Conservation (phyloP, 1,140 invertebrate species). For the Augochlora pura region DNA sequence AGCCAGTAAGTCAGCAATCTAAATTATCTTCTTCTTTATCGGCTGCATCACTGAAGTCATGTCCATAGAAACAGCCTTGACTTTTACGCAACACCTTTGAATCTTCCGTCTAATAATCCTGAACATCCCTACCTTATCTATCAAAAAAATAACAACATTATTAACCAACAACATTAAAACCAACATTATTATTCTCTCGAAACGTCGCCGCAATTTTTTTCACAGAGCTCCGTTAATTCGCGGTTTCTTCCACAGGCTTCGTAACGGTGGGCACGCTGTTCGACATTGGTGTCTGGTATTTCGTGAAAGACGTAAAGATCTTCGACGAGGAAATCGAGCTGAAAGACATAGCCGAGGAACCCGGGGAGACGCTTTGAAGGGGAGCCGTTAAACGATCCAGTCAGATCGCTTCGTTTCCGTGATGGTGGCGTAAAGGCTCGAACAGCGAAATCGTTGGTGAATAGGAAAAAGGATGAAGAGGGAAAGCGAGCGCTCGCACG, state of each 20-base stretch:
- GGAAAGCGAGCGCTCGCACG: slow-evolving; percentile 44
- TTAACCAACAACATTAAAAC: too few species aligned
- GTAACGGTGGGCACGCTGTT: slow-evolving; percentile 84
- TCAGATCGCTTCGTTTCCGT: slow-evolving; percentile 35
- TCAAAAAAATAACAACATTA: too few species aligned
- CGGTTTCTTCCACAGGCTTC: slow-evolving; percentile 76
- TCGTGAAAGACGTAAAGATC: slow-evolving; percentile 85
- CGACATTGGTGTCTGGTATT: slow-evolving; percentile 85
- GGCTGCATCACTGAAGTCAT: background rate
- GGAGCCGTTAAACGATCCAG: slow-evolving; percentile 32
- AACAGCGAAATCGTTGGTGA: slow-evolving; percentile 24
- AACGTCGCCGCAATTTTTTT: background rate
- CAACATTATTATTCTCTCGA: too few species aligned
- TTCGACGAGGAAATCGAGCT: slow-evolving; percentile 85
- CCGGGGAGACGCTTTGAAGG: slow-evolving; percentile 70
- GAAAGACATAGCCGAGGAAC: slow-evolving; percentile 77
- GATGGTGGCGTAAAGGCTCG: slow-evolving; percentile 33
- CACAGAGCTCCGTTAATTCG: background rate
- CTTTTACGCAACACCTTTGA: too few species aligned
- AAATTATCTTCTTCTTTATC: background rate
- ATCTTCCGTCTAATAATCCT: too few species aligned
- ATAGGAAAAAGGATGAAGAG: slow-evolving; percentile 37
- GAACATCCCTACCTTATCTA: too few species aligned
- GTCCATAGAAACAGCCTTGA: too few species aligned
- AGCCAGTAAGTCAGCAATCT: slow-evolving; percentile 77